Base-by-base conservation (phyloP, 1,140 invertebrate species). In the Drosophila kepulauana region DNA sequence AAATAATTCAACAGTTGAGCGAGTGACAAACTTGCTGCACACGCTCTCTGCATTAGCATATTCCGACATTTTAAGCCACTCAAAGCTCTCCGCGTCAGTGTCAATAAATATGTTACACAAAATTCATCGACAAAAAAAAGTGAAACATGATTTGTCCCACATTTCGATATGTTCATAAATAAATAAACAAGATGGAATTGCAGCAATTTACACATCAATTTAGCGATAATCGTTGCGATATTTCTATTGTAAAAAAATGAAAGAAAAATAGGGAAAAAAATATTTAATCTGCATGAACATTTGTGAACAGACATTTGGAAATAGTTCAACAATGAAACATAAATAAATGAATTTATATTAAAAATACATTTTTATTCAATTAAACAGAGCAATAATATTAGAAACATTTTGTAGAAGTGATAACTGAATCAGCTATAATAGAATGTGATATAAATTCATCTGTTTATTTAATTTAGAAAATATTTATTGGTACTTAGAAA, bases 1-100 rank as follows among this genome's bases (percentile, higher is more conserved):
- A 43, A 58, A 66, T 72, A 57, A 48, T 46, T 72, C 7, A 35
- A 51, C 25, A 51, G 43, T 41, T 30, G 3, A 45, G 33, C 3
- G 5, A 16, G 8, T 54, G 48, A 70, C 38, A 70, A 15, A 62
- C 35, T 57, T 46, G 41, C 20, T 25, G 20, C 20, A 25, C 49
- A 43, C 13, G 15, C 25, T 10, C 3, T 25, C 35, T 7, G 5
- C 1, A 45, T 65, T 51, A 54, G 48, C 11, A 65, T 48, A 48
- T 33, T 61, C 25, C 25, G 11, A 48, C 20, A 52, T 30, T 52
- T 30, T 52, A 52, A 52, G 51, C 51, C 51, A 3, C 51, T 11
- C n/a, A 52, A 28, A 52, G 15, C 48, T 25, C 5, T 11, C 11
- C 41, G 20, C 41, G 41, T 43, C 41, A 38, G 35, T 10, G 35